Percentiles rank a stretch among this genome's conserved stretches.
Conservation (phyloP, 2,797 vertebrate species). For the Helarctos malayanus region DNA sequence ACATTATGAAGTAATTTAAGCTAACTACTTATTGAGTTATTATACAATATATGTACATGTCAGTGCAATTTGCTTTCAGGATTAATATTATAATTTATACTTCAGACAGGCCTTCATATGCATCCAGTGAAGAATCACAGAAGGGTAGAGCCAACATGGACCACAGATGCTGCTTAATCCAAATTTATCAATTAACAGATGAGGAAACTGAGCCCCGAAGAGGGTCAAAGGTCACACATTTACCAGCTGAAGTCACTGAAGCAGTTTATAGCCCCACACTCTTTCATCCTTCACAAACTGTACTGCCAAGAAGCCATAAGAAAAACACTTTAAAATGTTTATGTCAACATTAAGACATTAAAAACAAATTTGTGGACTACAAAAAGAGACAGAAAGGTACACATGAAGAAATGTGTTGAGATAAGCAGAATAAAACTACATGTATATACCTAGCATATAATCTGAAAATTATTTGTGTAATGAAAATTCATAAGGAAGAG, state of each 20-base stretch:
- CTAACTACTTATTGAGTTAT: slow-evolving; percentile 23
- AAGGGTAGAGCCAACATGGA: background rate
- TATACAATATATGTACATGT: background rate
- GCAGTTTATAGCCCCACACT: background rate
- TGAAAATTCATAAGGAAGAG: slow-evolving; percentile 41
- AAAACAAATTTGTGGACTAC: slow-evolving; percentile 2
- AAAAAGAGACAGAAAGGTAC: background rate
- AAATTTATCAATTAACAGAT: background rate
- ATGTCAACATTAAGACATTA: background rate
- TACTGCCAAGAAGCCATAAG: background rate
- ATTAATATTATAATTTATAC: background rate
- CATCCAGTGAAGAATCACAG: background rate
- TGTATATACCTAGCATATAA: background rate
- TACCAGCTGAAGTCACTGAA: background rate
- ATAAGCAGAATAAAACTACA: background rate
- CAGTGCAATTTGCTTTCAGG: background rate
- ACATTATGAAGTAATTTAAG: background rate
- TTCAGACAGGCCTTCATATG: background rate
- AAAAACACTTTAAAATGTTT: slow-evolving; percentile 18
- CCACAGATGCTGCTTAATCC: background rate
- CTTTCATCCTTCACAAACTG: background rate
- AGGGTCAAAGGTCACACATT: background rate
- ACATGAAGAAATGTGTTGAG: background rate
- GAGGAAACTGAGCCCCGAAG: background rate
- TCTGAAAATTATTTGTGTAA: slow-evolving; percentile 50